These are phyloP conservation scores for Eupeodes luniger DNA, from an alignment of 2,888 invertebrate genomes.

Conservation along the genomic window DNA sequence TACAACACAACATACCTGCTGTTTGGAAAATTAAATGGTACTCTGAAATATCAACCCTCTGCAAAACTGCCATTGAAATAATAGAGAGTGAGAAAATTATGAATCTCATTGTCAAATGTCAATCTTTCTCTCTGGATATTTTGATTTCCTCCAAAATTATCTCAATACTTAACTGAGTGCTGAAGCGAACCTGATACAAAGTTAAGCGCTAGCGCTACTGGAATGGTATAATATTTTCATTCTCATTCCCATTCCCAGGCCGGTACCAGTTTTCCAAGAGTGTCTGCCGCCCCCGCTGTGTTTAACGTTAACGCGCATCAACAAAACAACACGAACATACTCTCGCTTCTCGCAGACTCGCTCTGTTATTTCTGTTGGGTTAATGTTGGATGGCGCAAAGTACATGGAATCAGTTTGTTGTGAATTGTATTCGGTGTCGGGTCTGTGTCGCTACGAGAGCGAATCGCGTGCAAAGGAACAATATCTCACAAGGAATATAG, in stretches of 20 bases:
- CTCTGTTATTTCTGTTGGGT: conserved; percentile 56
- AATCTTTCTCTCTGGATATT: background rate
- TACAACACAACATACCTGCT: too few relatives aligned
- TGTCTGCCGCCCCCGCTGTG: conserved; percentile 32
- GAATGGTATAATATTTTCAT: background rate
- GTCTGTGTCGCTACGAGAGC: conserved; percentile 69
- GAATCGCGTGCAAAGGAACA: conserved; percentile 73
- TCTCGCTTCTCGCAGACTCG: conserved; percentile 5
- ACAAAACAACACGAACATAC: conserved; percentile 25
- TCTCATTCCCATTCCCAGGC: conserved; percentile 37
- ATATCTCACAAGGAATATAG: conserved; percentile 52
- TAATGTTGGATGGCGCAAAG: conserved; percentile 72
- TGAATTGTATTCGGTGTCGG: conserved; percentile 71
- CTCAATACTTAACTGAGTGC: too few relatives aligned
- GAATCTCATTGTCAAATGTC: background rate
- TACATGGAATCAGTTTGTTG: conserved; percentile 71
- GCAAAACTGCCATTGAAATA: background rate
- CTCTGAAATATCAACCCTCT: background rate
- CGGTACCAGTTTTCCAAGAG: conserved; percentile 52
- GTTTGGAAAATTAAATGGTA: background rate
- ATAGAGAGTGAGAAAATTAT: too few relatives aligned
- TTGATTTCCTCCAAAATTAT: background rate
- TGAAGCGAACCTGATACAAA: too few relatives aligned
- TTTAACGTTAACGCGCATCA: conserved; percentile 7
- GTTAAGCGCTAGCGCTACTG: conserved; percentile 25